phyloP scores from a whole-genome alignment of 2,888 invertebrate genomes.

The Cerceris rybyensis region DNA sequence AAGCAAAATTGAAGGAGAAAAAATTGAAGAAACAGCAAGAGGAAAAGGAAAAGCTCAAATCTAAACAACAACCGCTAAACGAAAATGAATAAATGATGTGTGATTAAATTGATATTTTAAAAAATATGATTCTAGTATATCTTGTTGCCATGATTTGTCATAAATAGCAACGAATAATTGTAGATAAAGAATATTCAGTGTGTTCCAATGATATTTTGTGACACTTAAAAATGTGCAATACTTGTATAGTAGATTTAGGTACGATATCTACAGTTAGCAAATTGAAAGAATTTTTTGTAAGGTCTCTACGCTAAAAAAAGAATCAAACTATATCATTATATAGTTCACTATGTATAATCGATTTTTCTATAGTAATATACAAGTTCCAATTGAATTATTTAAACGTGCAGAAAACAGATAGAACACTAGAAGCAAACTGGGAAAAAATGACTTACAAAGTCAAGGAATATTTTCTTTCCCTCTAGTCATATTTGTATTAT shows the following conservation, averaged over 20 bases:
- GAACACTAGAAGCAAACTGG: slow-evolving; percentile 34
- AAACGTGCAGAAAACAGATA: slow-evolving; percentile 23
- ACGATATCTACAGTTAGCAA: slow-evolving; percentile 37
- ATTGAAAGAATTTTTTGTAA: slow-evolving; percentile 16
- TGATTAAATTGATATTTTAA: slow-evolving; percentile 32
- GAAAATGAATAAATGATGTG: slow-evolving; percentile 34
- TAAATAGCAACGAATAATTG: slow-evolving; percentile 36
- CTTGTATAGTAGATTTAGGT: slow-evolving; percentile 40
- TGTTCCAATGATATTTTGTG: slow-evolving; percentile 19
- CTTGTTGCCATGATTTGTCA: slow-evolving; percentile 67
- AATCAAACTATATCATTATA: slow-evolving; percentile 25
- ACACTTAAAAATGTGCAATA: slow-evolving; percentile 58
- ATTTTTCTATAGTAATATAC: slow-evolving; percentile 4
- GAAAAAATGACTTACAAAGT: slow-evolving; percentile 52
- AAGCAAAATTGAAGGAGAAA: slow-evolving; percentile 89
- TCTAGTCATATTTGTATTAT: slow-evolving; percentile 75
- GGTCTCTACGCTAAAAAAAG: slow-evolving; percentile 19
- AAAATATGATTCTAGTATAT: slow-evolving; percentile 22
- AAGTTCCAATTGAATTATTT: slow-evolving; percentile 20
- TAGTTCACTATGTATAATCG: neutral
- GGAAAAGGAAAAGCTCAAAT: slow-evolving; percentile 70
- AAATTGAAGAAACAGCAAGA: slow-evolving; percentile 82
- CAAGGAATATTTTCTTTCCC: slow-evolving; percentile 63
- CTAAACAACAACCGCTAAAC: slow-evolving; percentile 45
- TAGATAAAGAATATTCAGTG: slow-evolving; percentile 15